A percentile compares a stretch with the other conserved stretches of the same genome.
Evolutionary conservation across 2,797 vertebrate species (phyloP).

Genomic region (Argentina silus): DNA sequence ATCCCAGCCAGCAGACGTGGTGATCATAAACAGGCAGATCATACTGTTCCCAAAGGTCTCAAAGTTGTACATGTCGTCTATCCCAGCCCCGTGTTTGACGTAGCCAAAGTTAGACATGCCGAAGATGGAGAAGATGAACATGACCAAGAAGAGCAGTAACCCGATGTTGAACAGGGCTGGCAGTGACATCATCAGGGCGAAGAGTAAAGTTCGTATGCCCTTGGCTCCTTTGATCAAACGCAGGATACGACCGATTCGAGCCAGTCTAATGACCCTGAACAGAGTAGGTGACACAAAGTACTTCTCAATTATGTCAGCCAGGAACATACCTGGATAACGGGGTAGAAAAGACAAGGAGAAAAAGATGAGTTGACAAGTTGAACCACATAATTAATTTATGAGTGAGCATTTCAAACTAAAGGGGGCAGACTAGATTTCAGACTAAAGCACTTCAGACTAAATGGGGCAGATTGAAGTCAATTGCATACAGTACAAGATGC

Average conservation of each 20-base stretch:
- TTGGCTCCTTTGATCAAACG: constrained; percentile 98
- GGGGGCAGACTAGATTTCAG: no score
- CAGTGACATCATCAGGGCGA: constrained; percentile 99
- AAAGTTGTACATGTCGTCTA: constrained; percentile 99
- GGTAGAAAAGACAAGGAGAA: neutral
- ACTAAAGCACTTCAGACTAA: no score
- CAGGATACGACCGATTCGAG: constrained; percentile 97
- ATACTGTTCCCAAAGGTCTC: constrained; percentile 99
- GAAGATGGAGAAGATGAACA: constrained; percentile 99
- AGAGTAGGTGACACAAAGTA: constrained; percentile 99
- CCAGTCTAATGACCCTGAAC: constrained; percentile 98
- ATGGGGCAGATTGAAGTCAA: no score
- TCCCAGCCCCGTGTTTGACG: constrained; percentile 94
- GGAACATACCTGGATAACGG: constrained; percentile 89
- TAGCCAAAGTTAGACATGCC: constrained; percentile 99
- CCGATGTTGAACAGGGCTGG: constrained; percentile 99
- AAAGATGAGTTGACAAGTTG: no score
- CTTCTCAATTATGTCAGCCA: constrained; percentile 98
- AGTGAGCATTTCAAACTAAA: no score
- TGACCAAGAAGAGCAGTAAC: constrained; percentile 96
- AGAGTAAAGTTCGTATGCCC: constrained; percentile 97
- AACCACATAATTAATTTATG: no score
- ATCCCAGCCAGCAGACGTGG: constrained; percentile 97
- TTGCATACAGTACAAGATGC: no score
- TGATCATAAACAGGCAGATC: constrained; percentile 99